phyloP scores from a whole-genome alignment of 2,888 invertebrate species.

The Xestoiulus laeticollis region DNA sequence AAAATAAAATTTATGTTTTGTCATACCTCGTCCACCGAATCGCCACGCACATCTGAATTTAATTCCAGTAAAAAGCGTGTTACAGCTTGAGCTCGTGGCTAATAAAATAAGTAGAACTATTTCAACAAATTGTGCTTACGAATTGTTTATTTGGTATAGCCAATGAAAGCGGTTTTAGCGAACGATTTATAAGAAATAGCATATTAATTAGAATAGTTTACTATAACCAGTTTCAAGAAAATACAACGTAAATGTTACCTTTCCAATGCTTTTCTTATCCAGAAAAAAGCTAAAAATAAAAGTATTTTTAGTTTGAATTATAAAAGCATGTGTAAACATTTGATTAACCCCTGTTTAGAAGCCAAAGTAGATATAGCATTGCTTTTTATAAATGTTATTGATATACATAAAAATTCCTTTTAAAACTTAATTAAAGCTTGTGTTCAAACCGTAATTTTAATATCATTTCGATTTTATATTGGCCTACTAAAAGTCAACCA shows the following conservation, averaged over 20 bases:
- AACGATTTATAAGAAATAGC: not conserved
- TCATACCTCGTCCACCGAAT: conserved; percentile 82
- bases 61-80: conserved; percentile 85
- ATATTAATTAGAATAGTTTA: not conserved
- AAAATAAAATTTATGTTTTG: not conserved
- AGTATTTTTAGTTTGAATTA: not conserved
- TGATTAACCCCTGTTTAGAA: too few species aligned
- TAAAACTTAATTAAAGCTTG: too few species aligned
- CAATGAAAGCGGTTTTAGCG: not conserved
- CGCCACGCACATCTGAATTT: conserved; percentile 92
- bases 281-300: conserved; percentile 80
- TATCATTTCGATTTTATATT: too few species aligned
- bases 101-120: conserved; percentile 45
- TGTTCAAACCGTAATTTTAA: too few species aligned
- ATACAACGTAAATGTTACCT: conserved; percentile 62
- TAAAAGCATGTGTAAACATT: not conserved
- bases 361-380: too few species aligned
- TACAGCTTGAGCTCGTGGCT: conserved; percentile 82
- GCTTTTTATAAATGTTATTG: too few species aligned
- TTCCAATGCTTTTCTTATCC: conserved; percentile 80
- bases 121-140: too few species aligned
- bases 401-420: too few species aligned
- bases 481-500: too few species aligned
- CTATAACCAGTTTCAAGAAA: not conserved
- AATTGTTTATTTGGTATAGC: too few species aligned